Evolutionary conservation across 2,888 invertebrate species (phyloP).

Genomic region (Hypena proboscidalis): DNA sequence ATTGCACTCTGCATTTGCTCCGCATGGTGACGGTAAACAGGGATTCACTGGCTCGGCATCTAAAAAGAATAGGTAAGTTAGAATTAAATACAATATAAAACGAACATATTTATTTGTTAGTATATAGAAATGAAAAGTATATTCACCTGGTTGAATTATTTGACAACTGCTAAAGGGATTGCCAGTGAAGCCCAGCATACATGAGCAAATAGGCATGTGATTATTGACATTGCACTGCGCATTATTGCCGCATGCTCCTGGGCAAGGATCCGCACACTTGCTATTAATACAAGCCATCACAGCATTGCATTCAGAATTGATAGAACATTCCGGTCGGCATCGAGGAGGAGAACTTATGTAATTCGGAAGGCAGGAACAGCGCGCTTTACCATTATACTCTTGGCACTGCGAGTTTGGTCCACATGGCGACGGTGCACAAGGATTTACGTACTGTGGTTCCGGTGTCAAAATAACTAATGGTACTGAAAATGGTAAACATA

Average conservation of each 20-base stretch:
- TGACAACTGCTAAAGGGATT: constrained; percentile 88
- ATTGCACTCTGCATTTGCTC: constrained; percentile 87
- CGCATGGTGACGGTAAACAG: constrained; percentile 90
- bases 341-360: constrained; percentile 91
- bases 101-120: too few relatives aligned
- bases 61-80: constrained; percentile 46
- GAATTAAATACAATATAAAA: not conserved
- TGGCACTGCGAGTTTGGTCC: constrained; percentile 91
- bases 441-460: constrained; percentile 70
- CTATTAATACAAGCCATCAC: constrained; percentile 89
- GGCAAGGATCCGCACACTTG: constrained; percentile 91
- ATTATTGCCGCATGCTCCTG: constrained; percentile 91
- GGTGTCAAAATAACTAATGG: constrained; percentile 56
- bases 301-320: constrained; percentile 89
- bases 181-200: constrained; percentile 88
- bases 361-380: constrained; percentile 89
- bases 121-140: constrained; percentile 10
- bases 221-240: constrained; percentile 90
- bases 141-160: constrained; percentile 58
- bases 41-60: constrained; percentile 78
- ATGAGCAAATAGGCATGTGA: constrained; percentile 89
- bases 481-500: constrained; percentile 46
- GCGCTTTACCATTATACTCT: constrained; percentile 87
- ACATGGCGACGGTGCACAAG: constrained; percentile 91
- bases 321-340: constrained; percentile 90